Conservation (phyloP, 2,797 vertebrate species). For the Echiichthys vipera region DNA sequence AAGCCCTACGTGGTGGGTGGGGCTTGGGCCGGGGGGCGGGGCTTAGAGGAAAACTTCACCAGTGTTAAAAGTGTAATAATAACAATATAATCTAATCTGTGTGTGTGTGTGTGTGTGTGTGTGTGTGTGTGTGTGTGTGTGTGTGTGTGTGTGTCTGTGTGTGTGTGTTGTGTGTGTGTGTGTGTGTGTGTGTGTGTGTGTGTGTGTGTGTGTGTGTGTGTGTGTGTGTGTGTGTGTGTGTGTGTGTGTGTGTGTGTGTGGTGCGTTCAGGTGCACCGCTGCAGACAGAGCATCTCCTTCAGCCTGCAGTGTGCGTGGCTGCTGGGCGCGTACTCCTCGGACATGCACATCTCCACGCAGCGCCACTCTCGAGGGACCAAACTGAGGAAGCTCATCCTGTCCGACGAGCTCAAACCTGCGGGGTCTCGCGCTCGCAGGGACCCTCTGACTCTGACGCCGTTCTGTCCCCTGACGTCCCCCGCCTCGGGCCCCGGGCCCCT, state of each 20-base stretch:
- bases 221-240: too few species aligned
- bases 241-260: not conserved
- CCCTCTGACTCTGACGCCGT: conserved; percentile 78
- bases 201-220: too few species aligned
- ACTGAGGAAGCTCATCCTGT: conserved; percentile 93
- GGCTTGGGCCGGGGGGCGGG: too few species aligned
- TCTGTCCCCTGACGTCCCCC: conserved; percentile 76
- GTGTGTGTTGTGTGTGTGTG: too few species aligned
- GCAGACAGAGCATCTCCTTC: conserved; percentile 95
- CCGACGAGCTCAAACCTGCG: conserved; percentile 93
- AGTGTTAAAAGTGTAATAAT: too few species aligned
- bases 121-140: too few species aligned
- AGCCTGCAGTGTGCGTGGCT: conserved; percentile 94
- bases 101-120: too few species aligned
- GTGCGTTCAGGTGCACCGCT: conserved; percentile 88
- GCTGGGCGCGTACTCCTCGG: conserved; percentile 94
- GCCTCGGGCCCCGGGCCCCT: conserved; percentile 42
- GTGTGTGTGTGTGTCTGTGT: too few species aligned
- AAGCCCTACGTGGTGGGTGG: conserved; percentile 92
- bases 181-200: too few species aligned
- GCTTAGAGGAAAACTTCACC: too few species aligned
- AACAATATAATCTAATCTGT: too few species aligned
- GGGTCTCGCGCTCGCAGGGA: conserved; percentile 84
- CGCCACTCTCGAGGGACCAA: conserved; percentile 95
- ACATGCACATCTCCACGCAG: conserved; percentile 99